phyloP scores from a whole-genome alignment of 2,888 invertebrate genomes.

The Bellardia pandia region DNA sequence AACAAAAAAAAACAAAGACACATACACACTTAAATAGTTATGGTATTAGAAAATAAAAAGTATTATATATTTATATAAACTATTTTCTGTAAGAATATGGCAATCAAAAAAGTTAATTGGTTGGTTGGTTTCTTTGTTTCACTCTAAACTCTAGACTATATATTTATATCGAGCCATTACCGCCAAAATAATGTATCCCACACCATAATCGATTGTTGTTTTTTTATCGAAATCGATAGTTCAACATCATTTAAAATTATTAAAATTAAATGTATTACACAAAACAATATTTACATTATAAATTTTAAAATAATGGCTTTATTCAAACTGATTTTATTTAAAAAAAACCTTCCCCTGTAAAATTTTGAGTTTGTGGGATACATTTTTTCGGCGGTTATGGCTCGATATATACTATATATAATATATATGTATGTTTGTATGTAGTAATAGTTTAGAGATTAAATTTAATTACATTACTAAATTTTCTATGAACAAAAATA shows the following conservation, averaged over 20 bases:
- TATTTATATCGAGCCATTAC: too few relatives aligned
- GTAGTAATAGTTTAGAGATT: slow-evolving; percentile 26
- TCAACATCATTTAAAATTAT: too few relatives aligned
- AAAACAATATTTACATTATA: too few relatives aligned
- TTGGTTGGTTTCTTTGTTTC: slow-evolving; percentile 21
- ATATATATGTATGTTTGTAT: slow-evolving; percentile 26
- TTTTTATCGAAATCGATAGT: too few relatives aligned
- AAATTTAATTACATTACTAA: slow-evolving; percentile 49
- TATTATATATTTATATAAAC: slow-evolving; percentile 13
- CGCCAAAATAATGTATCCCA: too few relatives aligned
- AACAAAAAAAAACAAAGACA: slow-evolving; percentile 1
- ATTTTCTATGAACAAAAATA: slow-evolving; percentile 45
- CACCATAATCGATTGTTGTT: too few relatives aligned
- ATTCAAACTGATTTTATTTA: too few relatives aligned
- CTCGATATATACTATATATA: background rate
- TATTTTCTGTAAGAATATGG: slow-evolving; percentile 62
- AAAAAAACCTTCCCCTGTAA: too few relatives aligned
- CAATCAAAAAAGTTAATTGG: slow-evolving; percentile 42
- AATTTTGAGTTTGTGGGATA: too few relatives aligned
- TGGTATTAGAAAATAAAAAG: slow-evolving; percentile 28
- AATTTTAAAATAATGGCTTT: too few relatives aligned
- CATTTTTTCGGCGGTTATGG: too few relatives aligned
- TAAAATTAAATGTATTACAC: too few relatives aligned
- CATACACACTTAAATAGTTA: slow-evolving; percentile 24
- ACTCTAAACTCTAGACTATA: background rate